These are phyloP conservation scores for Gonatopus flavifemur DNA, from an alignment of 1,140 invertebrate species.

Conservation along the genomic window DNA sequence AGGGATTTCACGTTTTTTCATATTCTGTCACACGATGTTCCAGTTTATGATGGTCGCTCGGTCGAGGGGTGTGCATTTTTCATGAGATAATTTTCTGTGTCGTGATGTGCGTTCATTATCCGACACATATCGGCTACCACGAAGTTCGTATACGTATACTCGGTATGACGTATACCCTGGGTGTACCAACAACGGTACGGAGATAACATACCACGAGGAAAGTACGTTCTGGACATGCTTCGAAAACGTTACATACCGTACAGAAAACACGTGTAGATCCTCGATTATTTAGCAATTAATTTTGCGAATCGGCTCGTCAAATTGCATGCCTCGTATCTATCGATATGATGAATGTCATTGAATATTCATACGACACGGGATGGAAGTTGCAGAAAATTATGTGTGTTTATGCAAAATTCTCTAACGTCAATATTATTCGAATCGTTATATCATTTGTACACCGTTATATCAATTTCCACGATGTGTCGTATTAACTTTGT, in stretches of 20 bases:
- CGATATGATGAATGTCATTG: no score
- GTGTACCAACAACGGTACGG: neutral
- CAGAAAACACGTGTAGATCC: slow-evolving; percentile 40
- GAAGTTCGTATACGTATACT: slow-evolving; percentile 10
- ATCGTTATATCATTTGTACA: no score
- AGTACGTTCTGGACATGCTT: slow-evolving; percentile 26
- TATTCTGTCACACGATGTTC: slow-evolving; percentile 12
- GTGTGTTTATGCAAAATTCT: no score
- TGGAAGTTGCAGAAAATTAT: no score
- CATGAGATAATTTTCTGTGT: slow-evolving; percentile 43
- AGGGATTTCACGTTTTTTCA: neutral
- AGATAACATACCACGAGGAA: slow-evolving; percentile 30
- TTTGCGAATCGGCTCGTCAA: slow-evolving; percentile 18
- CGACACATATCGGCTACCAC: slow-evolving; percentile 25
- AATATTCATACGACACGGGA: no score
- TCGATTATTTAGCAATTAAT: slow-evolving; percentile 39
- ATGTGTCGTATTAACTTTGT: no score
- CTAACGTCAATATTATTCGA: no score
- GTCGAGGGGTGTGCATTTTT: slow-evolving; percentile 38
- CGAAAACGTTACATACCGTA: slow-evolving; percentile 25
- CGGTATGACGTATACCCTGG: slow-evolving; percentile 1
- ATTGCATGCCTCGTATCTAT: no score
- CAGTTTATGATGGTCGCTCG: slow-evolving; percentile 30
- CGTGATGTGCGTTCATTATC: slow-evolving; percentile 37
- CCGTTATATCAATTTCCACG: no score